phyloP scores from a whole-genome alignment of 1,140 invertebrate genomes.

The Drosophila novamexicana region DNA sequence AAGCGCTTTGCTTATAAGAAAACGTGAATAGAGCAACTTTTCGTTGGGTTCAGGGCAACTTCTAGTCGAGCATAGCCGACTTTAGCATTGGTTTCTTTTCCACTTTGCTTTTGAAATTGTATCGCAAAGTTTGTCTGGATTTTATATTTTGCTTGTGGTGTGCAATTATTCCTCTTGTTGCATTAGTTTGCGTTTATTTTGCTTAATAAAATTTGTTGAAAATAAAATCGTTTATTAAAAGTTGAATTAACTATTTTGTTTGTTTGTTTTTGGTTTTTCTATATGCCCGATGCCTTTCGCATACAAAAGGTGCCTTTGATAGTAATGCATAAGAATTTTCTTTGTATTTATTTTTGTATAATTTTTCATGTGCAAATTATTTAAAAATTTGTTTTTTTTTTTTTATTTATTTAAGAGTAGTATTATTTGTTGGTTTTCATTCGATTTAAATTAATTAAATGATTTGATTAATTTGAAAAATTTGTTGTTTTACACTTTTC shows the following conservation, averaged over 20 bases:
- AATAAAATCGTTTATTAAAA: conserved; percentile 66
- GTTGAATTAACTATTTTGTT: conserved; percentile 61
- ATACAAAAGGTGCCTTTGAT: conserved; percentile 73
- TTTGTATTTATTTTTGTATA: conserved; percentile 22
- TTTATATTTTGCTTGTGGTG: conserved; percentile 49
- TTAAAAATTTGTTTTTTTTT: conserved; percentile 28
- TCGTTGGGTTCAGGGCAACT: too few relatives aligned
- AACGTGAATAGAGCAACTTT: too few relatives aligned
- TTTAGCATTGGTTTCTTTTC: not conserved
- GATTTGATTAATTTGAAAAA: conserved; percentile 54
- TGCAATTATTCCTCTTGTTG: conserved; percentile 61
- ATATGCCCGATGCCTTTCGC: conserved; percentile 31
- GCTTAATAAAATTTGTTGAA: conserved; percentile 59
- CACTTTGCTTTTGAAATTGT: conserved; percentile 29
- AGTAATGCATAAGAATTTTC: conserved; percentile 52
- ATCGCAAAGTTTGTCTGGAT: conserved; percentile 65
- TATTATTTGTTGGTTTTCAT: conserved; percentile 23
- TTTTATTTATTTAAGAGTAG: conserved; percentile 11
- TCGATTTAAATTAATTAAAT: conserved; percentile 59
- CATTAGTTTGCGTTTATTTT: conserved; percentile 31
- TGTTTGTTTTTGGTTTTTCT: conserved; percentile 25
- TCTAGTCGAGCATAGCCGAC: not conserved
- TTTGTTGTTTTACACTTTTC: conserved; percentile 60
- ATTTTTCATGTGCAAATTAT: conserved; percentile 67
- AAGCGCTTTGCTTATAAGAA: too few relatives aligned